Conservation (phyloP, 2,888 invertebrate species). For the Lepetodrilus schrolli region DNA sequence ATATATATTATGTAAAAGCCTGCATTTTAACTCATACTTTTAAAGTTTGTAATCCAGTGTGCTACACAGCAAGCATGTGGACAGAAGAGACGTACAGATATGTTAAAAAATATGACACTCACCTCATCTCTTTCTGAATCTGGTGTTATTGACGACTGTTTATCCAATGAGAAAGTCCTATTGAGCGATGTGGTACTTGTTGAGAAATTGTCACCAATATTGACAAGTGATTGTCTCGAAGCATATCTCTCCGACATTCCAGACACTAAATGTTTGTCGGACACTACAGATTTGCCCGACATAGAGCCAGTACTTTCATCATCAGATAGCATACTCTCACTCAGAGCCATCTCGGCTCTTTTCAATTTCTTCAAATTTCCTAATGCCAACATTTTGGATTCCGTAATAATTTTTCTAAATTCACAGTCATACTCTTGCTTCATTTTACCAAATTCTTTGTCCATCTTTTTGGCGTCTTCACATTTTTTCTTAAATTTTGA, state of each 20-base stretch:
- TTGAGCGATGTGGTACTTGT: neutral
- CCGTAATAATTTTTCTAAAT: conserved; percentile 55
- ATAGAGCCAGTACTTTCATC: too few species aligned
- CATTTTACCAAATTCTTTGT: conserved; percentile 54
- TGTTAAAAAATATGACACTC: neutral
- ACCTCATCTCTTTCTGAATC: conserved; percentile 17
- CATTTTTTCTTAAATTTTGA: conserved; percentile 46
- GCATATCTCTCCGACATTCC: neutral
- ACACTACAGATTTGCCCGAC: too few species aligned
- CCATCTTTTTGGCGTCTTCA: conserved; percentile 55
- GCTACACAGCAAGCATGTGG: too few species aligned
- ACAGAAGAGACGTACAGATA: neutral
- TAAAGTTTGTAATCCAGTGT: too few species aligned
- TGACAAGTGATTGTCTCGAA: neutral
- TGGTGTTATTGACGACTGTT: conserved; percentile 3
- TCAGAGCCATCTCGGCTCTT: conserved; percentile 58
- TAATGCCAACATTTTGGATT: conserved; percentile 57
- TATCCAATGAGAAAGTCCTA: neutral
- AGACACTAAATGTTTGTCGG: neutral
- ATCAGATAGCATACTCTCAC: conserved; percentile 53
- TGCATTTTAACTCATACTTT: too few species aligned
- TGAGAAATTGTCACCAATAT: neutral
- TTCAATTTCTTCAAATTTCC: conserved; percentile 59
- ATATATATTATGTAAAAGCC: too few species aligned
- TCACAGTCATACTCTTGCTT: conserved; percentile 62